phyloP scores from a whole-genome alignment of 2,113 vertebrate genomes.

The Chamaea fasciata region DNA sequence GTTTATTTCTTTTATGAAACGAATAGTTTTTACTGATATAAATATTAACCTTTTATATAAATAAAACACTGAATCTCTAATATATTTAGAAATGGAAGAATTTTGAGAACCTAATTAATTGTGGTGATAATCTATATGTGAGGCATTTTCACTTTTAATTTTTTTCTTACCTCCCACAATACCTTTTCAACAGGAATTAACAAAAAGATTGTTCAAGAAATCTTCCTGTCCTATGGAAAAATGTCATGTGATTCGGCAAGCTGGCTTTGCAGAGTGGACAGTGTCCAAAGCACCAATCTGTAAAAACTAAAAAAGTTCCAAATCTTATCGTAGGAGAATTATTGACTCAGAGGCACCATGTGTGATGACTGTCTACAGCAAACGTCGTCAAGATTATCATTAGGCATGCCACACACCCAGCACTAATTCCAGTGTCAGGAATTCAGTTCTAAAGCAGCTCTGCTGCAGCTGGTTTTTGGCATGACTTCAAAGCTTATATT shows the following conservation, averaged over 20 bases:
- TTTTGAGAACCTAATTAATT: neutral
- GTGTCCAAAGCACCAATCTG: slow-evolving; percentile 53
- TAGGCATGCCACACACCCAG: slow-evolving; percentile 40
- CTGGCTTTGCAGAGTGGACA: slow-evolving; percentile 52
- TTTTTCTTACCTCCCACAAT: neutral
- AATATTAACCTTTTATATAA: neutral
- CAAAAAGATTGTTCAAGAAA: neutral
- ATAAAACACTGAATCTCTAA: neutral
- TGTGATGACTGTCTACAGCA: slow-evolving; percentile 37
- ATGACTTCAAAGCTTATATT: slow-evolving; percentile 70
- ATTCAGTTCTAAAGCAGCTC: slow-evolving; percentile 62
- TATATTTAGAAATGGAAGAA: neutral
- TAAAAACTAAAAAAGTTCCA: slow-evolving; percentile 58
- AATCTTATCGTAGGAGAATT: slow-evolving; percentile 68
- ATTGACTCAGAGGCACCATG: slow-evolving; percentile 66
- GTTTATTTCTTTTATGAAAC: neutral
- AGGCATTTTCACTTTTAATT: neutral
- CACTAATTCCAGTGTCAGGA: slow-evolving; percentile 65
- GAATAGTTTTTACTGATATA: neutral
- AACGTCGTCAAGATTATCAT: slow-evolving; percentile 56
- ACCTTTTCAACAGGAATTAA: neutral
- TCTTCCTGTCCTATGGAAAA: slow-evolving; percentile 27
- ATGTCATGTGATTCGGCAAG: slow-evolving; percentile 14
- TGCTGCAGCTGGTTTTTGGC: slow-evolving; percentile 57
- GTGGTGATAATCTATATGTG: neutral